phyloP scores from a whole-genome alignment of 1,140 invertebrate genomes.

The Macrobrachium rosenbergii region DNA sequence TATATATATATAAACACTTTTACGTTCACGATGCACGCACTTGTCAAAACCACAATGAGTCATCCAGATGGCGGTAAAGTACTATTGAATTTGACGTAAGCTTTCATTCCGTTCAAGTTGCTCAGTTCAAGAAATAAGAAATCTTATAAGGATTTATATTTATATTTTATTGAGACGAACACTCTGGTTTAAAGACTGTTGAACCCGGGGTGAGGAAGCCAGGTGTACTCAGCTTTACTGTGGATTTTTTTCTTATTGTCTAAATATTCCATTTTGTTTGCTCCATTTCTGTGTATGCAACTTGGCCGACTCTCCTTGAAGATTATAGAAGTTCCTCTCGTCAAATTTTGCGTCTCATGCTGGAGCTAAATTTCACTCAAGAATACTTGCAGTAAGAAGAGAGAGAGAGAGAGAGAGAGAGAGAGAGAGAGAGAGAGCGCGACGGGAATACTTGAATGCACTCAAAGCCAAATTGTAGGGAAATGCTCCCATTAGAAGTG shows the following conservation, averaged over 20 bases:
- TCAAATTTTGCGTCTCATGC: not conserved
- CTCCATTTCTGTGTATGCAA: too few relatives aligned
- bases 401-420: conserved; percentile 1
- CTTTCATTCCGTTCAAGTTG: too few relatives aligned
- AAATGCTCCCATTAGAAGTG: conserved; percentile 5
- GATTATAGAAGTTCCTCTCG: too few relatives aligned
- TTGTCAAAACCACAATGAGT: not conserved
- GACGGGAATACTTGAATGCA: not conserved
- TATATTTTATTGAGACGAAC: not conserved
- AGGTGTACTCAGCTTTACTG: too few relatives aligned
- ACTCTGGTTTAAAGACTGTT: not conserved
- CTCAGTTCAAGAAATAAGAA: too few relatives aligned
- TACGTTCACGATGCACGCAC: not conserved
- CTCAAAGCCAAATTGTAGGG: not conserved
- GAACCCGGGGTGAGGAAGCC: not conserved
- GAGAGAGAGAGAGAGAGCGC: not conserved
- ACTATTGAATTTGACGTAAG: too few relatives aligned
- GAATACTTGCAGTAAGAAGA: not conserved
- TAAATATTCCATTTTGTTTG: too few relatives aligned
- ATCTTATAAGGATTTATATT: too few relatives aligned
- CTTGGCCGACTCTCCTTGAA: too few relatives aligned
- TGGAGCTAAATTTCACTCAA: not conserved
- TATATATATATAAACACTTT: too few relatives aligned
- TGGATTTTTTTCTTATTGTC: too few relatives aligned
- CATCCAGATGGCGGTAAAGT: not conserved